These are phyloP conservation scores for Pomacea canaliculata DNA, from an alignment of 2,888 invertebrate species.

Conservation along the genomic window DNA sequence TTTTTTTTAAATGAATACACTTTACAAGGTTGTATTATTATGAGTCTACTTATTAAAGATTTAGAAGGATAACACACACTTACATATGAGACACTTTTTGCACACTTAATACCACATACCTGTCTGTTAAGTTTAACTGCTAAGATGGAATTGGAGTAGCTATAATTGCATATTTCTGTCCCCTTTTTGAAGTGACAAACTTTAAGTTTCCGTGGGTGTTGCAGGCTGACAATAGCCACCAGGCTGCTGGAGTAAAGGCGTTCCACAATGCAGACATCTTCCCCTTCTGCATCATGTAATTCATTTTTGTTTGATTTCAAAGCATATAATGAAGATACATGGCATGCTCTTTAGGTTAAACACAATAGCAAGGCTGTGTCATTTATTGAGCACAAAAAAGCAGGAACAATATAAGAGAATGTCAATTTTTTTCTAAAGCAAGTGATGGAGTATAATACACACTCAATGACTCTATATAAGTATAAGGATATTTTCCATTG, in stretches of 20 bases:
- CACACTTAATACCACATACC: constrained; percentile 70
- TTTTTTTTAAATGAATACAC: too few relatives aligned
- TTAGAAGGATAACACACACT: too few relatives aligned
- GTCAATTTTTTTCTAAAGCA: too few relatives aligned
- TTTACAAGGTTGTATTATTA: too few relatives aligned
- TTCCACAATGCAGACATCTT: constrained; percentile 86
- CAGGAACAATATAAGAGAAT: too few relatives aligned
- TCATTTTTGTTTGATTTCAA: background rate
- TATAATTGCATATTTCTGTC: constrained; percentile 97
- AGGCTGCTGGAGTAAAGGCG: constrained; percentile 96
- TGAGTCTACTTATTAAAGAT: too few relatives aligned
- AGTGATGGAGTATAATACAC: too few relatives aligned
- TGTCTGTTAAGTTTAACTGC: constrained; percentile 95
- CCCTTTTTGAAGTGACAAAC: constrained; percentile 98
- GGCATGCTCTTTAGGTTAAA: background rate
- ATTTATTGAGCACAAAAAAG: too few relatives aligned
- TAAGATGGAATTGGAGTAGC: constrained; percentile 93
- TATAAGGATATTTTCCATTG: too few relatives aligned
- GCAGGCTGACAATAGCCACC: constrained; percentile 92
- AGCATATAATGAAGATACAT: background rate
- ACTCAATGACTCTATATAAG: too few relatives aligned
- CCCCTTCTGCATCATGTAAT: constrained; percentile 61
- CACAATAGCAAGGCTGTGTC: background rate
- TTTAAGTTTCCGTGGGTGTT: constrained; percentile 90
- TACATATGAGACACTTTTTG: too few relatives aligned